Evolutionary conservation across 2,113 vertebrate genomes (phyloP).

Genomic region (Corynorhinus townsendii): DNA sequence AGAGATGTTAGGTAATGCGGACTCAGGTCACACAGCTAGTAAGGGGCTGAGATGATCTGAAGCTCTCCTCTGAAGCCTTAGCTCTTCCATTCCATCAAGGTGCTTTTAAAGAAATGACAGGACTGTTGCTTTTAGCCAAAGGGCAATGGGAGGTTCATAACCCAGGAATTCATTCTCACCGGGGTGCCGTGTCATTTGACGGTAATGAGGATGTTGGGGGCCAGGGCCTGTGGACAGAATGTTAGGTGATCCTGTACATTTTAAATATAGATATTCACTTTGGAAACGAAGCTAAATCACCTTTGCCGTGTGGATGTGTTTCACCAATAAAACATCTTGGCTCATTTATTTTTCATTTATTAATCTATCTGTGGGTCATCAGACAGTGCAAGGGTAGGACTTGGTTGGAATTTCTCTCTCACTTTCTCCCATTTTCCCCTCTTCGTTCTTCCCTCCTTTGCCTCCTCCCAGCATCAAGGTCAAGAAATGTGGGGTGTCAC

Average conservation of each 20-base stretch:
- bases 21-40: background rate
- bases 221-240: background rate
- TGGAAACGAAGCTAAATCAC: background rate
- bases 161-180: background rate
- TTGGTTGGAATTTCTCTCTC: background rate
- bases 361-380: background rate
- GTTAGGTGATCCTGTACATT: background rate
- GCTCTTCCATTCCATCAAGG: background rate
- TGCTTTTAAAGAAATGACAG: background rate
- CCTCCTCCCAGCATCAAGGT: background rate
- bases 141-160: background rate
- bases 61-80: background rate
- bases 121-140: background rate
- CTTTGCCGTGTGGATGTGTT: slow-evolving; percentile 1
- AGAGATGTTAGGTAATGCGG: background rate
- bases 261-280: slow-evolving; percentile 11
- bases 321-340: background rate
- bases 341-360: background rate
- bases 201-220: background rate
- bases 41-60: background rate
- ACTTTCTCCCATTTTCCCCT: background rate
- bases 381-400: background rate
- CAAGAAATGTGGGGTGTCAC: background rate
- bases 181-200: background rate
- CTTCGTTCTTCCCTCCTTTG: background rate